phyloP scores from a whole-genome alignment of 2,113 vertebrate species.

The Myotis brandtii region DNA sequence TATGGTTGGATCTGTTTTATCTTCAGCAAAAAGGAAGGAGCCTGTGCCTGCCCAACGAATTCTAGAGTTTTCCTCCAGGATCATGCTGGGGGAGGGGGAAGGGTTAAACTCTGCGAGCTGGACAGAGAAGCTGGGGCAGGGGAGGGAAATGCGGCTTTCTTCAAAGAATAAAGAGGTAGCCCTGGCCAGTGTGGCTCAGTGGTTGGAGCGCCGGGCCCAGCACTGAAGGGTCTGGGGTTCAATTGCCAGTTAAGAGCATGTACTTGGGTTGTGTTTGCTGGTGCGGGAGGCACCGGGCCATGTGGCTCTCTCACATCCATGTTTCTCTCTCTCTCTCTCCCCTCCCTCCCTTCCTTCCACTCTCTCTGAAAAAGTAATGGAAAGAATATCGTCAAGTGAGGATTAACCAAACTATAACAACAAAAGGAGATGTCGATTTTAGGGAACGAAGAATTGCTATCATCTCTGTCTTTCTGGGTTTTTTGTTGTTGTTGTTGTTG shows the following conservation, averaged over 20 bases:
- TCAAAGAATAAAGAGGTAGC: neutral
- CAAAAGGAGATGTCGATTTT: neutral
- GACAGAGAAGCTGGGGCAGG: neutral
- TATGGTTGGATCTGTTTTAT: constrained; percentile 46
- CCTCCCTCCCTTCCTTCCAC: too few relatives aligned
- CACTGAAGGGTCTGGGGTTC: too few relatives aligned
- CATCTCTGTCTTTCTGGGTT: neutral
- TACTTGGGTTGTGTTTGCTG: too few relatives aligned
- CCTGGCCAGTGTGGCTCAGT: too few relatives aligned
- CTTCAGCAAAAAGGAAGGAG: constrained; percentile 1
- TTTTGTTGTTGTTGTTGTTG: neutral
- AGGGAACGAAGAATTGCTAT: neutral
- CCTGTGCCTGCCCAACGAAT: rapidly evolving
- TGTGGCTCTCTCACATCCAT: too few relatives aligned
- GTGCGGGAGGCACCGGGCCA: too few relatives aligned
- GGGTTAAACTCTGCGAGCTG: neutral
- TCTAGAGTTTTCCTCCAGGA: constrained; percentile 20
- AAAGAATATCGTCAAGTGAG: too few relatives aligned
- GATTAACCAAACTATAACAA: neutral
- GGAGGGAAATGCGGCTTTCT: neutral
- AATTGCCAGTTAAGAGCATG: too few relatives aligned
- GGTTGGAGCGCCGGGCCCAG: too few relatives aligned
- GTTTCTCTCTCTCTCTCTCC: too few relatives aligned
- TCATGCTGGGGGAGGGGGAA: neutral
- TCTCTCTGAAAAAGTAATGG: too few relatives aligned